Conservation (phyloP, 2,797 vertebrate species). For the Karalla daura region DNA sequence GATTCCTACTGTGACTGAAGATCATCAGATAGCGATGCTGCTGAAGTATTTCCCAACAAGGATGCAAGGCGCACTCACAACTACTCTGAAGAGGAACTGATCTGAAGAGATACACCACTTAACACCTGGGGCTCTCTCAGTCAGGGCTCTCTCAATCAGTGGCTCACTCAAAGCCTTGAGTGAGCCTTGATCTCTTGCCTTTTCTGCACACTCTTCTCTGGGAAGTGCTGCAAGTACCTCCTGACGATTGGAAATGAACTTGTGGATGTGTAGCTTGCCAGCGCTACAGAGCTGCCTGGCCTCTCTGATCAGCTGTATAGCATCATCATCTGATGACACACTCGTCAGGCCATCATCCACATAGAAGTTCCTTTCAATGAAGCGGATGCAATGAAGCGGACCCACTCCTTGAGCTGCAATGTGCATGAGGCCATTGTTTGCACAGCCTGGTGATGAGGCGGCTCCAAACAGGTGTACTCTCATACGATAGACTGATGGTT, state of each 20-base stretch:
- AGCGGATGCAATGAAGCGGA: no score
- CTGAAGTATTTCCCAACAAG: background rate
- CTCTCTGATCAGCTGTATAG: background rate
- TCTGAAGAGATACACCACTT: conserved; percentile 17
- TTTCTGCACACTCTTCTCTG: background rate
- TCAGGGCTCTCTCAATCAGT: background rate
- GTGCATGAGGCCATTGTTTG: no score
- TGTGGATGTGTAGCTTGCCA: conserved; percentile 5
- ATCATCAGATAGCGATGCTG: background rate
- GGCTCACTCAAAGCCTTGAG: background rate
- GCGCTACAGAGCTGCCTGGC: background rate
- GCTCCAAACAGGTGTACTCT: no score
- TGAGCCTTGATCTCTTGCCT: rapidly evolving
- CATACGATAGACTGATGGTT: no score
- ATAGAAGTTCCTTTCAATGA: conserved; percentile 3
- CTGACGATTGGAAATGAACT: conserved; percentile 1
- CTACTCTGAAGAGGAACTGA: background rate
- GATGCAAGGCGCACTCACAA: background rate
- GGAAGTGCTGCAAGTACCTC: background rate
- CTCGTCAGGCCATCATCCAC: background rate
- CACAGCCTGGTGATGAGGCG: no score
- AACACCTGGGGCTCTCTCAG: conserved; percentile 8
- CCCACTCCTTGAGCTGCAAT: no score
- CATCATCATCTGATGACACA: background rate
- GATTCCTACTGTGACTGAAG: background rate